Conservation (phyloP, 2,888 invertebrate species). For the Hypena proboscidalis region DNA sequence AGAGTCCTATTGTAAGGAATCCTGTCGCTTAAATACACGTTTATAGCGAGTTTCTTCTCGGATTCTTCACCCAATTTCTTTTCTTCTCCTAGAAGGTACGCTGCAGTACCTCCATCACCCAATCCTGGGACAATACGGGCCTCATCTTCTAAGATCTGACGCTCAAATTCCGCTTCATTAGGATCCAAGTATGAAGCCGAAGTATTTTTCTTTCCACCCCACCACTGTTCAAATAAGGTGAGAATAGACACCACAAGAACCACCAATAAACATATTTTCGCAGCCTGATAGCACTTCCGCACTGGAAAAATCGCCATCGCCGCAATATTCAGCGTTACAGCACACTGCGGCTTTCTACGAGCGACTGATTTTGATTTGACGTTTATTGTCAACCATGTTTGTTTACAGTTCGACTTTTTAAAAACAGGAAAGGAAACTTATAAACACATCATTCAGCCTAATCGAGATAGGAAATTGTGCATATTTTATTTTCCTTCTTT, state of each 20-base stretch:
- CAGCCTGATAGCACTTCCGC: slow-evolving; percentile 71
- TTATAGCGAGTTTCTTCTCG: slow-evolving; percentile 93
- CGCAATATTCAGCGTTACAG: slow-evolving; percentile 33
- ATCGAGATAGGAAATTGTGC: slow-evolving; percentile 47
- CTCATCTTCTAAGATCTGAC: slow-evolving; percentile 86
- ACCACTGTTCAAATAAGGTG: slow-evolving; percentile 73
- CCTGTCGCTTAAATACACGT: slow-evolving; percentile 94
- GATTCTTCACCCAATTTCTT: slow-evolving; percentile 88
- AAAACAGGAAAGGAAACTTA: slow-evolving; percentile 73
- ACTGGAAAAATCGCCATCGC: slow-evolving; percentile 71
- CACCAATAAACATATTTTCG: slow-evolving; percentile 62
- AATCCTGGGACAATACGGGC: slow-evolving; percentile 87
- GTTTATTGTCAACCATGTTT: slow-evolving; percentile 56
- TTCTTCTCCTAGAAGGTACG: slow-evolving; percentile 87
- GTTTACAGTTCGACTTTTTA: slow-evolving; percentile 64
- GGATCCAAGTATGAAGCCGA: slow-evolving; percentile 53
- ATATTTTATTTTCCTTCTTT: slow-evolving; percentile 21
- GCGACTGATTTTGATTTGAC: slow-evolving; percentile 66
- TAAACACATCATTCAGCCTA: slow-evolving; percentile 86
- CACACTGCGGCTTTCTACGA: slow-evolving; percentile 47
- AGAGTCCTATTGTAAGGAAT: slow-evolving; percentile 93
- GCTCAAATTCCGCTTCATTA: slow-evolving; percentile 68
- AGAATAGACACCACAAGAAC: slow-evolving; percentile 66
- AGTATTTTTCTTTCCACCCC: slow-evolving; percentile 66
- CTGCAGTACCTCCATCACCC: slow-evolving; percentile 89